These are phyloP conservation scores for Chelmon rostratus DNA, from an alignment of 2,797 vertebrate genomes.

Conservation along the genomic window DNA sequence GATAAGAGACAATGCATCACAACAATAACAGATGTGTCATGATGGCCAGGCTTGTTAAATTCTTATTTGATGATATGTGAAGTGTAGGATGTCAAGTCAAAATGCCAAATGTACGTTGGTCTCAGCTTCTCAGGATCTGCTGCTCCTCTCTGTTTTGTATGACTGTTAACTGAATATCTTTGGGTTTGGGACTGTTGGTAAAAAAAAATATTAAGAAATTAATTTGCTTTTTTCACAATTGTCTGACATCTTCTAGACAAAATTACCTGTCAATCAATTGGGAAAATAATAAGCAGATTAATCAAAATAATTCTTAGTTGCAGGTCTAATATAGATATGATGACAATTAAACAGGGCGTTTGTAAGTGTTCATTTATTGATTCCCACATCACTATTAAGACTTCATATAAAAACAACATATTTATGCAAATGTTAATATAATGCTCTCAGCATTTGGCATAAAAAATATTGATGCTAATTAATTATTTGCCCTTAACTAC, in stretches of 20 bases:
- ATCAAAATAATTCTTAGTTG: not conserved
- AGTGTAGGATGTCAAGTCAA: not conserved
- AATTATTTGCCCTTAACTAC: not conserved
- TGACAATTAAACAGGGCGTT: not conserved
- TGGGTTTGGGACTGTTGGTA: not conserved
- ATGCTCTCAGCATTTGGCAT: not conserved
- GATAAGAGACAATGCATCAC: constrained; percentile 35
- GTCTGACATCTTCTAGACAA: not conserved
- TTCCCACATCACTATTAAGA: not conserved
- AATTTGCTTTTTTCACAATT: not conserved
- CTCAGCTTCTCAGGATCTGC: not conserved
- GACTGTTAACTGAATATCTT: not conserved
- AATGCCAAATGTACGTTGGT: not conserved
- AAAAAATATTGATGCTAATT: not conserved
- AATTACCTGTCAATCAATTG: not conserved
- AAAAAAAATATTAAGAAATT: not conserved
- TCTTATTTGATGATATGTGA: constrained; percentile 20
- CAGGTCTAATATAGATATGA: not conserved
- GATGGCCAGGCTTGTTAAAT: not conserved
- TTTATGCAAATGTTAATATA: not conserved
- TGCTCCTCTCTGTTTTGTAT: not conserved
- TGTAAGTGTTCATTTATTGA: not conserved
- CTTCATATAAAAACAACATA: not conserved
- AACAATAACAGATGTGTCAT: constrained; percentile 19
- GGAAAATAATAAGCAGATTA: not conserved